Conservation (phyloP, 2,888 invertebrate genomes). For the Epicampocera succincta region DNA sequence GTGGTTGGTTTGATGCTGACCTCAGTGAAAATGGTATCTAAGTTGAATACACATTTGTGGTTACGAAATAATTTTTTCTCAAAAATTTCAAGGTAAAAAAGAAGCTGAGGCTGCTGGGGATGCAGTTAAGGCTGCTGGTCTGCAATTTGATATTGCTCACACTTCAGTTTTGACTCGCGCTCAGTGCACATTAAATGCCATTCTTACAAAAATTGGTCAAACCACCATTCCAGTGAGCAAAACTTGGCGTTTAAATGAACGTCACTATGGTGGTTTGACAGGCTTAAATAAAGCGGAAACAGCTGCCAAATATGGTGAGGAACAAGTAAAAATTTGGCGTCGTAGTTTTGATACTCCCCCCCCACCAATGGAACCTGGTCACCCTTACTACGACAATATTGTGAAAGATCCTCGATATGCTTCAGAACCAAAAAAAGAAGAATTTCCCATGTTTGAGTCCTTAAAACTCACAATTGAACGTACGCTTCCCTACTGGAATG, state of each 20-base stretch:
- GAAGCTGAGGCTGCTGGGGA: slow-evolving; percentile 86
- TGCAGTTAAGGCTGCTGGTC: slow-evolving; percentile 88
- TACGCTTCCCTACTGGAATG: slow-evolving; percentile 94
- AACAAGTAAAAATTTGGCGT: slow-evolving; percentile 92
- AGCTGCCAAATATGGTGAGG: slow-evolving; percentile 93
- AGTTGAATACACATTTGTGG: slow-evolving; percentile 3
- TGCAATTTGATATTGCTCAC: slow-evolving; percentile 90
- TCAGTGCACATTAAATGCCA: slow-evolving; percentile 87
- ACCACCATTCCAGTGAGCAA: slow-evolving; percentile 86
- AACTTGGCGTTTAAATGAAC: slow-evolving; percentile 93
- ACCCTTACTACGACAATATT: slow-evolving; percentile 89
- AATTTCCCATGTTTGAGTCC: slow-evolving; percentile 93
- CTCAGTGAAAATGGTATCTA: slow-evolving; percentile 86
- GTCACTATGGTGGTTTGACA: slow-evolving; percentile 93
- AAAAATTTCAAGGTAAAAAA: slow-evolving; percentile 75
- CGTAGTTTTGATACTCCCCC: slow-evolving; percentile 93
- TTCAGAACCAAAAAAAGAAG: slow-evolving; percentile 87
- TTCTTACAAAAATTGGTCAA: slow-evolving; percentile 87
- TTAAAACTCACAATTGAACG: slow-evolving; percentile 91
- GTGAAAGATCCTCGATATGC: slow-evolving; percentile 90
- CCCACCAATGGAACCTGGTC: slow-evolving; percentile 90
- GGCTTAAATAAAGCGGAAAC: slow-evolving; percentile 95
- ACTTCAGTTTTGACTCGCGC: slow-evolving; percentile 92
- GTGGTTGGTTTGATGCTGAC: slow-evolving; percentile 89
- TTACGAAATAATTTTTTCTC: slow-evolving; percentile 52